Percentiles rank a stretch among this genome's conserved stretches.
These are phyloP conservation scores for Ectropis crepuscularia DNA, from an alignment of 2,888 invertebrate species.

Conservation along the genomic window DNA sequence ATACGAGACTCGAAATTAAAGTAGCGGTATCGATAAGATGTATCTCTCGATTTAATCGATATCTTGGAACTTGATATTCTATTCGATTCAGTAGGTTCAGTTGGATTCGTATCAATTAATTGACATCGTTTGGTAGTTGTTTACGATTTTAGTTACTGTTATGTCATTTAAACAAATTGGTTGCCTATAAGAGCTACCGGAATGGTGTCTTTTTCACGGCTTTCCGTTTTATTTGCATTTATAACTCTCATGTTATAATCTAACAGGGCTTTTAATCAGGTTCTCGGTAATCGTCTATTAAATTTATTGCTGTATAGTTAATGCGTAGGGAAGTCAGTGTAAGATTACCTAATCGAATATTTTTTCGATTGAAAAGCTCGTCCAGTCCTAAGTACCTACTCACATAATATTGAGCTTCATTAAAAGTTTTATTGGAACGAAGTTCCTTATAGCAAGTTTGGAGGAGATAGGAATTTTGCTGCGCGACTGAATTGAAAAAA, in stretches of 20 bases:
- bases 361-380: too few relatives aligned
- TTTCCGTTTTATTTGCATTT: constrained; percentile 4
- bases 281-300: background rate
- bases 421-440: too few relatives aligned
- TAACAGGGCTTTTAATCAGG: background rate
- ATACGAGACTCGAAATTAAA: constrained; percentile 31
- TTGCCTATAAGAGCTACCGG: constrained; percentile 12
- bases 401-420: too few relatives aligned
- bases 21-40: constrained; percentile 33
- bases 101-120: constrained; percentile 27
- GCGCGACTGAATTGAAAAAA: too few relatives aligned
- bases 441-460: too few relatives aligned
- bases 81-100: constrained; percentile 18
- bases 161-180: constrained; percentile 18
- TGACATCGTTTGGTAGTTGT: constrained; percentile 22
- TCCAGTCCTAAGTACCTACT: too few relatives aligned
- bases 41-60: constrained; percentile 24
- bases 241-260: background rate
- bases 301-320: too few relatives aligned
- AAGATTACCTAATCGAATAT: too few relatives aligned
- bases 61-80: constrained; percentile 26
- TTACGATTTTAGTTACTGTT: constrained; percentile 20
- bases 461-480: too few relatives aligned
- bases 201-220: constrained; percentile 12
- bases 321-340: too few relatives aligned